Evolutionary conservation across 2,113 vertebrate genomes (phyloP), one percentile per base, ranked within the genome.

Genomic region (Synchiropus splendidus): DNA sequence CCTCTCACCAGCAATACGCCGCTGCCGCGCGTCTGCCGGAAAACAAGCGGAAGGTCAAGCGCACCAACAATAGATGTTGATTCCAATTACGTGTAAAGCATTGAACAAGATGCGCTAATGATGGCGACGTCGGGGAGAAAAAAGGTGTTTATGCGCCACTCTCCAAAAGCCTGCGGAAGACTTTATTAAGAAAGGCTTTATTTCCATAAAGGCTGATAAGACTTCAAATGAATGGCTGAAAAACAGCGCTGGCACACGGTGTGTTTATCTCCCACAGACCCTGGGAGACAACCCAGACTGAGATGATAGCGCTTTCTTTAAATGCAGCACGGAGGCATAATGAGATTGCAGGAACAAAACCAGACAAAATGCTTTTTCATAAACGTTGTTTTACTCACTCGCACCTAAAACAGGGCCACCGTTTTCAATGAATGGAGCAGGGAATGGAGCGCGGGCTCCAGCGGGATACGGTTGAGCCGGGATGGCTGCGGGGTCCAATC

Each of bases 391-490:
- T 80, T 69, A 77, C 66, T 70, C 67, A 85, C 89, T 87, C 83
- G 14, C 89, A 82, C 87, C 38, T 45, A 27, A 42, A 41, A 54
- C 72, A 72, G 42, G 86, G 88, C 86, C 88, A 87, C 88, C 88
- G 86, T 90, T 94, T 93, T 97, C 91, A 95, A 94, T 92, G 92
- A 91, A 92, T 92, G 89, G 92, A 93, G 90, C 90, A 87, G 89
- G 89, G 92, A 94, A 92, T 92, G 89, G 90, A 76, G 89, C 88
- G 84, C 75, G 45, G 72, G 82, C 77, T 92, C 90, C 90, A 86
- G 72, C 81, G 89, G 90, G 92, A 91, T 88, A 81, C 85, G 89
- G 90, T 93, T 92, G 92, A 92, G 89, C 90, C 18, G 8, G 27
- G 43, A 90, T 89, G 89, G 89, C 89, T 92, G 83, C 83, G 86